Conservation (phyloP, 1,140 invertebrate genomes). For the Aplysia californica region DNA sequence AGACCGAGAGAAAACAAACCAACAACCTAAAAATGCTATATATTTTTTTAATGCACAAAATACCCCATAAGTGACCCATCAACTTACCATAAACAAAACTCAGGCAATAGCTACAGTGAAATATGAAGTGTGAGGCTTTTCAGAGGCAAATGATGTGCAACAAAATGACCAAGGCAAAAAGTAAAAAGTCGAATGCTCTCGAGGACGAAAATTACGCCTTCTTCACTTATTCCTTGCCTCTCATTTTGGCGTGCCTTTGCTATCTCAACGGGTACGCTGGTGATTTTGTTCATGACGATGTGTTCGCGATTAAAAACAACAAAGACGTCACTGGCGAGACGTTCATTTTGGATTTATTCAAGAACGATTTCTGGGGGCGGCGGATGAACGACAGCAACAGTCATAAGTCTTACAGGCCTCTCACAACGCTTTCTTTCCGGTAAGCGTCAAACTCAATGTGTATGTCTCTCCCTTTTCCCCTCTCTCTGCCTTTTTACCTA, state of each 20-base stretch:
- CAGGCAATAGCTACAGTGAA: too few species aligned
- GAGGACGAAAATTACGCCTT: too few species aligned
- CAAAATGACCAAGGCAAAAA: too few species aligned
- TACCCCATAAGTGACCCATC: too few species aligned
- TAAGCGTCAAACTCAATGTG: too few species aligned
- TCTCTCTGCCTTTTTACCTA: conserved; percentile 2
- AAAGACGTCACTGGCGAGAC: conserved; percentile 88
- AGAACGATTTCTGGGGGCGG: conserved; percentile 97
- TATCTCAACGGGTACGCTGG: conserved; percentile 89
- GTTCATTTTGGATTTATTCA: conserved; percentile 86
- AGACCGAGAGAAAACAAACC: too few species aligned
- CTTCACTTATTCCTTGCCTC: conserved; percentile 27
- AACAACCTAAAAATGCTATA: too few species aligned
- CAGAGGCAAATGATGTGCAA: too few species aligned
- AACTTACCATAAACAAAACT: too few species aligned
- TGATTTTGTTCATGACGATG: conserved; percentile 95
- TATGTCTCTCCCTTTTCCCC: not conserved
- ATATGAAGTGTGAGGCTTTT: too few species aligned
- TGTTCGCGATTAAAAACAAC: conserved; percentile 95
- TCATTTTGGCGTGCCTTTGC: conserved; percentile 35
- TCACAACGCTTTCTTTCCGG: conserved; percentile 91
- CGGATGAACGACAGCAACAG: conserved; percentile 87
- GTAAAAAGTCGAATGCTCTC: too few species aligned
- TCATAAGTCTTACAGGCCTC: conserved; percentile 94
- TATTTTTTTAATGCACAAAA: too few species aligned